Evolutionary conservation across 2,797 vertebrate species (phyloP).

Genomic region (Mormyrops attenuatus): DNA sequence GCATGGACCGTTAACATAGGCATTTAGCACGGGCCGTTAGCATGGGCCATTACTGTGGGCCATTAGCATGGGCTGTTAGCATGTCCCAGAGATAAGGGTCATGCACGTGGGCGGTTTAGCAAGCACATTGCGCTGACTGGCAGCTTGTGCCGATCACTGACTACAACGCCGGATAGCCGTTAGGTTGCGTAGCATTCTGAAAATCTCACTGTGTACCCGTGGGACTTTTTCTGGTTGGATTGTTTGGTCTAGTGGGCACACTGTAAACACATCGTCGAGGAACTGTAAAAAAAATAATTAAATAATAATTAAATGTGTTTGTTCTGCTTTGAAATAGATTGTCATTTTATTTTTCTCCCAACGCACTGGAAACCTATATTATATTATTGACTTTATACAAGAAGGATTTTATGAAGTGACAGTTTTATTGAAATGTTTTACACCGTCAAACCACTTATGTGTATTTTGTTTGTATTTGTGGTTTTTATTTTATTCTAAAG

Average conservation of each 20-base stretch:
- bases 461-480: slow-evolving; percentile 50
- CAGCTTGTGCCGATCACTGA: neutral
- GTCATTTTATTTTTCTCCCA: slow-evolving; percentile 52
- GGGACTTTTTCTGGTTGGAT: neutral
- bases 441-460: slow-evolving; percentile 65
- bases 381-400: slow-evolving; percentile 63
- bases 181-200: neutral
- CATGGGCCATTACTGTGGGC: neutral
- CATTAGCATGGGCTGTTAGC: neutral
- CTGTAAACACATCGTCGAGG: slow-evolving; percentile 29
- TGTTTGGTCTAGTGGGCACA: slow-evolving; percentile 48
- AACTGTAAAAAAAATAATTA: neutral
- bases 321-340: slow-evolving; percentile 47
- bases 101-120: neutral
- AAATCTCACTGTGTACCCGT: neutral
- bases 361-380: slow-evolving; percentile 68
- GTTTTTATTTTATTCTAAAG: slow-evolving; percentile 54
- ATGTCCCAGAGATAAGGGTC: neutral
- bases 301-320: slow-evolving; percentile 27
- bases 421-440: slow-evolving; percentile 59
- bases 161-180: neutral
- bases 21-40: neutral
- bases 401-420: slow-evolving; percentile 53
- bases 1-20: neutral
- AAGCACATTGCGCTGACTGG: neutral